phyloP scores from a whole-genome alignment of 2,113 vertebrate genomes.

The Toxotes chatareus region DNA sequence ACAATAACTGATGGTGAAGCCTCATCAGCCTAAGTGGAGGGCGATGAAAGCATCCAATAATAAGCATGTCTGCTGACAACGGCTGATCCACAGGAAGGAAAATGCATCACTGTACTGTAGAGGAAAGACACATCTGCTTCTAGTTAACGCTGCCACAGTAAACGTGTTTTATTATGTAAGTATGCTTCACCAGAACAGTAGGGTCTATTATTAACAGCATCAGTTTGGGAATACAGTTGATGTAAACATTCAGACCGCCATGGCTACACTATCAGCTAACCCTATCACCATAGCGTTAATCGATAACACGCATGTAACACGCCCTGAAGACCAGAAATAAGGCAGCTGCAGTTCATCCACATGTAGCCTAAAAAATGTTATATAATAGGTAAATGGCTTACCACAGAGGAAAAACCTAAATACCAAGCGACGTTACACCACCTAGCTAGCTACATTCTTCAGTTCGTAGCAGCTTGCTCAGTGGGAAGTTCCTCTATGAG shows the following conservation, averaged over 20 bases:
- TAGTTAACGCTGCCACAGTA: slow-evolving; percentile 12
- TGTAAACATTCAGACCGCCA: slow-evolving; percentile 25
- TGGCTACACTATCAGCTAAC: slow-evolving; percentile 4
- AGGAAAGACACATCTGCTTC: slow-evolving; percentile 42
- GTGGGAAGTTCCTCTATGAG: not conserved
- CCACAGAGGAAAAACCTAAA: not conserved
- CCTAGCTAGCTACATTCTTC: slow-evolving; percentile 29
- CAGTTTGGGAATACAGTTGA: not conserved
- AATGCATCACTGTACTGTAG: slow-evolving; percentile 10
- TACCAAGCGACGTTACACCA: slow-evolving; percentile 9
- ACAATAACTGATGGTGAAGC: slow-evolving; percentile 41
- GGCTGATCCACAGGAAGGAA: slow-evolving; percentile 32
- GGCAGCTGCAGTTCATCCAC: not conserved
- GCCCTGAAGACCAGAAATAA: not conserved
- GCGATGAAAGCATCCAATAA: slow-evolving; percentile 61
- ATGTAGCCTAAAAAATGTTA: not conserved
- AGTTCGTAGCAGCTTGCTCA: not conserved
- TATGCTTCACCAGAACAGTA: not conserved
- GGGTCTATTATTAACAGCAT: slow-evolving; percentile 17
- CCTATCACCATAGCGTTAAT: not conserved
- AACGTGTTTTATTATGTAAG: slow-evolving; percentile 40
- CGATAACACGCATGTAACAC: not conserved
- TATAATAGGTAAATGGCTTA: slow-evolving; percentile 9
- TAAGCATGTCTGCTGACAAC: slow-evolving; percentile 48
- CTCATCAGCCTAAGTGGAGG: slow-evolving; percentile 46